A percentile compares a stretch with the other conserved stretches of the same genome.
Conservation (phyloP, 2,888 invertebrate genomes). For the Cyaniris semiargus region DNA sequence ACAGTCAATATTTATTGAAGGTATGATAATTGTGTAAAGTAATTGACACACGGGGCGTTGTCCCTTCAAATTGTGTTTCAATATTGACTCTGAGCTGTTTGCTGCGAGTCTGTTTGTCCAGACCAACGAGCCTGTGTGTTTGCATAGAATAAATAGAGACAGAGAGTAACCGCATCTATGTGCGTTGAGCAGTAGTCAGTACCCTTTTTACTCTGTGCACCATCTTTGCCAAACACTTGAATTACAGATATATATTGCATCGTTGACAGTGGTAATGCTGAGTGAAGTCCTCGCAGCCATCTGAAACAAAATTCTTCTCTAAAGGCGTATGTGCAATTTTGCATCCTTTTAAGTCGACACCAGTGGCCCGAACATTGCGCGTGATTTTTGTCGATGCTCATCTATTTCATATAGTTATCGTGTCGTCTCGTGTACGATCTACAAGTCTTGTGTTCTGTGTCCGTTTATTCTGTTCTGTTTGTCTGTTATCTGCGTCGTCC, state of each 20-base stretch:
- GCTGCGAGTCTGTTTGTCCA: conserved; percentile 55
- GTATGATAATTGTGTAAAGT: conserved; percentile 29
- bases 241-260: too few species aligned
- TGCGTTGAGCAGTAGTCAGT: not conserved
- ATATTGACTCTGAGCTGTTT: conserved; percentile 58
- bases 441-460: not conserved
- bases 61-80: conserved; percentile 75
- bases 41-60: conserved; percentile 53
- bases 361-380: too few species aligned
- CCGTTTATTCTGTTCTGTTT: conserved; percentile 39
- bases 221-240: not conserved
- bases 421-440: not conserved
- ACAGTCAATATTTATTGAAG: conserved; percentile 23
- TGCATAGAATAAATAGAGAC: conserved; percentile 60
- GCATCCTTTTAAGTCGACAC: too few species aligned
- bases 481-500: conserved; percentile 55
- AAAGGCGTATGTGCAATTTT: too few species aligned
- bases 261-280: too few species aligned
- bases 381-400: too few species aligned
- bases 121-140: conserved; percentile 60
- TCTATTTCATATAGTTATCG: too few species aligned
- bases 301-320: too few species aligned
- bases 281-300: too few species aligned
- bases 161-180: conserved; percentile 4
- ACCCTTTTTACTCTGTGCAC: not conserved